Conservation (phyloP, 1,140 invertebrate species). For the Stenopsyche tienmushanensis region DNA sequence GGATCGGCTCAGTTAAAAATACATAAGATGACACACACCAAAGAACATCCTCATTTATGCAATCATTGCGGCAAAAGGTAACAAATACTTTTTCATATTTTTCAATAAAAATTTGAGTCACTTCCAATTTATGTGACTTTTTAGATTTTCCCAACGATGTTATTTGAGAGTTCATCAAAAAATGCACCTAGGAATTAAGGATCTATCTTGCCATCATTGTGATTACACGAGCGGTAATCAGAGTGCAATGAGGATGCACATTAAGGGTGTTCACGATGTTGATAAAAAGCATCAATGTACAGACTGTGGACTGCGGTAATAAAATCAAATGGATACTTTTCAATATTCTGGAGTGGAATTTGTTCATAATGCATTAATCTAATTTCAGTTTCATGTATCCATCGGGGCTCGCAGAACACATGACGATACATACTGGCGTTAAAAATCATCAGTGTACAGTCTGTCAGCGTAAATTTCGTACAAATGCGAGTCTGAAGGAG, state of each 20-base stretch:
- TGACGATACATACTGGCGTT: constrained; percentile 23
- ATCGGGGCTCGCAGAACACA: constrained; percentile 10
- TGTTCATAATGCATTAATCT: background rate
- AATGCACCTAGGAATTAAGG: constrained; percentile 21
- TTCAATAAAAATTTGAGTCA: background rate
- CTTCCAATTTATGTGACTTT: no score
- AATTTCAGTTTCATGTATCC: constrained; percentile 25
- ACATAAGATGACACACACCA: constrained; percentile 23
- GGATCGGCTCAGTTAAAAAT: constrained; percentile 14
- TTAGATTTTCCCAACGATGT: constrained; percentile 22
- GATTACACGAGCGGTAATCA: constrained; percentile 19
- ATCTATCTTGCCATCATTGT: constrained; percentile 14
- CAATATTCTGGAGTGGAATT: background rate
- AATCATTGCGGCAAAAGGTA: constrained; percentile 19
- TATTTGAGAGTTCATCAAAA: constrained; percentile 21
- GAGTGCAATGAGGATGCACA: constrained; percentile 22
- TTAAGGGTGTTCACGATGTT: constrained; percentile 27
- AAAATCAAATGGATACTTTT: constrained; percentile 1
- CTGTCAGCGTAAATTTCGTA: constrained; percentile 8
- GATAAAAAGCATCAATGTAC: constrained; percentile 26
- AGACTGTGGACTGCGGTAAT: constrained; percentile 24
- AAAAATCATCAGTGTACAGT: constrained; percentile 19
- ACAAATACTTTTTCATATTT: no score
- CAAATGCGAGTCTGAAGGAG: constrained; percentile 9
- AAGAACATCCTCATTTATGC: constrained; percentile 28